Evolutionary conservation across 2,888 invertebrate genomes (phyloP).

Genomic region (Sipunculus nudus): DNA sequence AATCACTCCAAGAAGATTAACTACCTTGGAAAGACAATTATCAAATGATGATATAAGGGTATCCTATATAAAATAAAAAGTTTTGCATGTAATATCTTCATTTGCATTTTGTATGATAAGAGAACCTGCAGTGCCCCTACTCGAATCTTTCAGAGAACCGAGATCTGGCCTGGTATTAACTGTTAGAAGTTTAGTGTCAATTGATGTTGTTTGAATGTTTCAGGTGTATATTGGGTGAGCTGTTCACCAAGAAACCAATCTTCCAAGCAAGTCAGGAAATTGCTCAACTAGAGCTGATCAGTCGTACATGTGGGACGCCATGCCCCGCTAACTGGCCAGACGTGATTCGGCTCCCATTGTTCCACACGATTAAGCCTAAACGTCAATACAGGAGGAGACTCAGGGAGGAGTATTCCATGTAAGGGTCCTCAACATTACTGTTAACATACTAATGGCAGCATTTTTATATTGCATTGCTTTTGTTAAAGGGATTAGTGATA

Average conservation of each 20-base stretch:
- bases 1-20: too few relatives aligned
- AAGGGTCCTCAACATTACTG: conserved; percentile 67
- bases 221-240: conserved; percentile 93
- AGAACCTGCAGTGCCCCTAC: too few relatives aligned
- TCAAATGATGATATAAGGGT: too few relatives aligned
- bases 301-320: conserved; percentile 93
- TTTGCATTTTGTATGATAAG: too few relatives aligned
- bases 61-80: too few relatives aligned
- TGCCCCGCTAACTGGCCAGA: conserved; percentile 96
- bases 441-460: neutral
- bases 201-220: too few relatives aligned
- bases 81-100: too few relatives aligned
- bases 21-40: too few relatives aligned
- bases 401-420: conserved; percentile 88
- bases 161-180: too few relatives aligned
- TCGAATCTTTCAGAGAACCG: too few relatives aligned
- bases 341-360: conserved; percentile 91
- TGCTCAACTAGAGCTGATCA: conserved; percentile 93
- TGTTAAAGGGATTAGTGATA: neutral
- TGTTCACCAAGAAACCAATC: conserved; percentile 93
- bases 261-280: conserved; percentile 95
- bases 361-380: conserved; percentile 90
- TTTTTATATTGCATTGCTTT: neutral
- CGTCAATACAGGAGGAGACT: conserved; percentile 87
- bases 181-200: too few relatives aligned